Percentiles rank a stretch among this genome's conserved stretches.
phyloP scores from a whole-genome alignment of 1,140 invertebrate species.

The Phymorhynchus buccinoides region DNA sequence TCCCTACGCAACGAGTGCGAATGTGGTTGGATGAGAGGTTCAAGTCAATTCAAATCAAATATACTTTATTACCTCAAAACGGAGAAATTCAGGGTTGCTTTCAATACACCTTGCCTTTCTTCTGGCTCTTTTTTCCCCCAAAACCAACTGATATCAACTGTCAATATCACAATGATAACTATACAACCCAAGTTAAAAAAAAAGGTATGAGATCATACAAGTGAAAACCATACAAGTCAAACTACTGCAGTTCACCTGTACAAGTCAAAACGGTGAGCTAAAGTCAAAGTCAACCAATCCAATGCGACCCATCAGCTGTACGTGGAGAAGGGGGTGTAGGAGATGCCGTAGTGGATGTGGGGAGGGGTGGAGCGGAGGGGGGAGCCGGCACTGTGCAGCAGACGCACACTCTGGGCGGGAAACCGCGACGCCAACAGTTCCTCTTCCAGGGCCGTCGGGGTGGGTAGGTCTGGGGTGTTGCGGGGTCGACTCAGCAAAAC shows the following conservation, averaged over 20 bases:
- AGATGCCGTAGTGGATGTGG: conserved; percentile 38
- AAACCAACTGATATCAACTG: background rate
- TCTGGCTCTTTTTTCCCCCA: too few species aligned
- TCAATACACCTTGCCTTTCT: too few species aligned
- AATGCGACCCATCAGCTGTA: background rate
- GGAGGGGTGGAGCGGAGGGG: conserved; percentile 34
- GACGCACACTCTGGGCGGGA: conserved; percentile 58
- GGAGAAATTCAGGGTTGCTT: too few species aligned
- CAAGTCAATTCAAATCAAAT: too few species aligned
- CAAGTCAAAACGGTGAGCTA: too few species aligned
- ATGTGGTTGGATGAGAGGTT: too few species aligned
- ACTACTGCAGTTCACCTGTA: too few species aligned
- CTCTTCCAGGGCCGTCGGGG: conserved; percentile 66
- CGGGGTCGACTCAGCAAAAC: conserved; percentile 64
- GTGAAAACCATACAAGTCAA: too few species aligned
- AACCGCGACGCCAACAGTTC: conserved; percentile 65
- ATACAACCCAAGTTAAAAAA: too few species aligned
- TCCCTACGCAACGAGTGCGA: too few species aligned
- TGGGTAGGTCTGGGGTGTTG: conserved; percentile 42
- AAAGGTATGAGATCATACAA: too few species aligned
- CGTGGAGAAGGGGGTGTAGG: conserved; percentile 51
- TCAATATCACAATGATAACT: background rate
- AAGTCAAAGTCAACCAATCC: background rate
- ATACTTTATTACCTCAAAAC: too few species aligned
- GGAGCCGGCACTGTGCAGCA: conserved; percentile 39